phyloP scores from a whole-genome alignment of 1,140 invertebrate species.

The Brachionus rubens region DNA sequence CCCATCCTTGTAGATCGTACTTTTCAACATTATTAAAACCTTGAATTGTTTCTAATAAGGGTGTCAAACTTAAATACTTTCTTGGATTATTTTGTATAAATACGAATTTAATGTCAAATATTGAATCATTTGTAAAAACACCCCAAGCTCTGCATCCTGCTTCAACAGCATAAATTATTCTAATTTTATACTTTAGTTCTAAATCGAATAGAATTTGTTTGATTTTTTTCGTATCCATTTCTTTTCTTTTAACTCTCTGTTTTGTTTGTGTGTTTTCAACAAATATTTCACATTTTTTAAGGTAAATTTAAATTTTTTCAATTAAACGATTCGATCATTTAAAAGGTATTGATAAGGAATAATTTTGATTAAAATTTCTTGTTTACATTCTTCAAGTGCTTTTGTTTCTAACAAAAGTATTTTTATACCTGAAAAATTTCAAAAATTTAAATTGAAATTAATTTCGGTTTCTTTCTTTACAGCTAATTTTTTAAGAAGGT shows the following conservation, averaged over 20 bases:
- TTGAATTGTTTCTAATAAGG: neutral
- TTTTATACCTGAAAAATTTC: too few species aligned
- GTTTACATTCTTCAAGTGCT: too few species aligned
- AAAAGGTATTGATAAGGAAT: too few species aligned
- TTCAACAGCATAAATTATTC: neutral
- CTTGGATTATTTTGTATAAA: neutral
- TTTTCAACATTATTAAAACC: neutral
- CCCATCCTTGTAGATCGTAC: constrained; percentile 4
- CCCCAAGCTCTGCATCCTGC: neutral
- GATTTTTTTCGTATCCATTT: neutral
- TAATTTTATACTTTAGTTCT: neutral
- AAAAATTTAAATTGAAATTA: too few species aligned
- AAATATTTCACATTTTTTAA: too few species aligned
- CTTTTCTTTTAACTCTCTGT: neutral
- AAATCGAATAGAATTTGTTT: neutral
- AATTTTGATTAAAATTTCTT: too few species aligned
- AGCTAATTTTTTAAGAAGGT: too few species aligned
- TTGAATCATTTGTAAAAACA: neutral
- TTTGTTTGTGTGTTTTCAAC: too few species aligned
- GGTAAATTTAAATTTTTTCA: too few species aligned
- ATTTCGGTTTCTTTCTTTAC: too few species aligned
- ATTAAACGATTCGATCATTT: too few species aligned
- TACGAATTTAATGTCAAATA: neutral
- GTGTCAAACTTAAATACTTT: neutral
- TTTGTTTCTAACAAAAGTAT: too few species aligned